A percentile compares a stretch with the other conserved stretches of the same genome.
Conservation (phyloP, 2,113 vertebrate genomes). For the Charina bottae region DNA sequence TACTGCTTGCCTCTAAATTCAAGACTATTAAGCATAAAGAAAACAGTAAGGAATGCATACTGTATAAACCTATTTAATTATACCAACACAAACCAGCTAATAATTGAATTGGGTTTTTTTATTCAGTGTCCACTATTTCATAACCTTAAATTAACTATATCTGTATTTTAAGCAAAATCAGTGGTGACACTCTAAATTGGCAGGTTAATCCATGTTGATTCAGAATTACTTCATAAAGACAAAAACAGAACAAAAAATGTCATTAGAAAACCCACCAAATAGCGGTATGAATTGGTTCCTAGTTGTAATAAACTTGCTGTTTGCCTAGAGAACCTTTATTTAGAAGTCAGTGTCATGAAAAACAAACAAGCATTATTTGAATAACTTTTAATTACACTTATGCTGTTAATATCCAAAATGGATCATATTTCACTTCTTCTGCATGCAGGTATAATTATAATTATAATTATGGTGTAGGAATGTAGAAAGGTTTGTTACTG, state of each 20-base stretch:
- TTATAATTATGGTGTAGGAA: neutral
- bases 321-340: neutral
- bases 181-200: too few species aligned
- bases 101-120: neutral
- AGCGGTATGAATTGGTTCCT: neutral
- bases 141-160: neutral
- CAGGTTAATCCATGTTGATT: neutral
- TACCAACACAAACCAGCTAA: neutral
- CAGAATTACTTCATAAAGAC: neutral
- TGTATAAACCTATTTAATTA: neutral
- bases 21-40: neutral
- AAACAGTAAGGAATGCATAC: neutral
- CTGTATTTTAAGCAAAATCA: neutral
- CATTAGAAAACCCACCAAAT: neutral
- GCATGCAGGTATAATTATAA: neutral
- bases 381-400: conserved; percentile 30
- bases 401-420: conserved; percentile 47
- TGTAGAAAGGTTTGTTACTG: conserved; percentile 5
- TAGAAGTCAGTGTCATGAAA: neutral
- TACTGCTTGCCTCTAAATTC: neutral
- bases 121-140: neutral
- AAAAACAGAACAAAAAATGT: neutral
- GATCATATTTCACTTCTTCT: neutral
- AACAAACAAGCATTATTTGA: neutral
- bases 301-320: neutral